A percentile compares a stretch with the other conserved stretches of the same genome.
phyloP scores from a whole-genome alignment of 2,113 vertebrate genomes.

The Cheilinus undulatus region DNA sequence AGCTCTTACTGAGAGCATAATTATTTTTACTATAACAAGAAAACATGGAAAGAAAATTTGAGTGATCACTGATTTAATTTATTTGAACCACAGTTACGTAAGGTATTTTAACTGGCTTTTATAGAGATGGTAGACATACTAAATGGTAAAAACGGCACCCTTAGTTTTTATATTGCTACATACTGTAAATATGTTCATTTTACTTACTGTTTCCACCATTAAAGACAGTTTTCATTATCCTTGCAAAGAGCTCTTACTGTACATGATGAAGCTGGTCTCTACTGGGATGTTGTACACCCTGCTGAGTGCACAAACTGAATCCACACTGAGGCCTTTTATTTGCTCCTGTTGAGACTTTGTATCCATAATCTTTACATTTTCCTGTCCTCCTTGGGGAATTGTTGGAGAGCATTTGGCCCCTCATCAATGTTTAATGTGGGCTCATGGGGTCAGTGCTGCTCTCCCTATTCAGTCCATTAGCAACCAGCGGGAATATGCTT shows the following conservation, averaged over 20 bases:
- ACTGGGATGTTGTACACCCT: neutral
- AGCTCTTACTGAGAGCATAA: too few species aligned
- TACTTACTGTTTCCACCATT: constrained; percentile 18
- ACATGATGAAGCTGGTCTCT: neutral
- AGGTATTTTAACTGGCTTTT: too few species aligned
- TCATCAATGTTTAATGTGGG: constrained; percentile 48
- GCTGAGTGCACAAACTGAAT: too few species aligned
- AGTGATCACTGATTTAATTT: too few species aligned
- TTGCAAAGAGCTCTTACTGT: neutral
- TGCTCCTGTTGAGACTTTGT: neutral
- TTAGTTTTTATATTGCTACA: neutral
- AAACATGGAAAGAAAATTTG: too few species aligned
- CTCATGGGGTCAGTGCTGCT: constrained; percentile 1
- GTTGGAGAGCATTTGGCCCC: constrained; percentile 20
- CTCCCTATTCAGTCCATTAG: constrained; percentile 42
- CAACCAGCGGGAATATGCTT: constrained; percentile 24
- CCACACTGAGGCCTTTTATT: too few species aligned
- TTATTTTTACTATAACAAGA: too few species aligned
- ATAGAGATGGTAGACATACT: constrained; percentile 10
- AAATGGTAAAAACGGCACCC: constrained; percentile 30
- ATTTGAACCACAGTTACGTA: too few species aligned
- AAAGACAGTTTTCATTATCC: constrained; percentile 28
- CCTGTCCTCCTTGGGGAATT: neutral
- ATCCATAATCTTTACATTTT: constrained; percentile 1
- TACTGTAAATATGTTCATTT: too few species aligned